Evolutionary conservation across 2,888 invertebrate genomes (phyloP).

Genomic region (Drosophila longiperda): DNA sequence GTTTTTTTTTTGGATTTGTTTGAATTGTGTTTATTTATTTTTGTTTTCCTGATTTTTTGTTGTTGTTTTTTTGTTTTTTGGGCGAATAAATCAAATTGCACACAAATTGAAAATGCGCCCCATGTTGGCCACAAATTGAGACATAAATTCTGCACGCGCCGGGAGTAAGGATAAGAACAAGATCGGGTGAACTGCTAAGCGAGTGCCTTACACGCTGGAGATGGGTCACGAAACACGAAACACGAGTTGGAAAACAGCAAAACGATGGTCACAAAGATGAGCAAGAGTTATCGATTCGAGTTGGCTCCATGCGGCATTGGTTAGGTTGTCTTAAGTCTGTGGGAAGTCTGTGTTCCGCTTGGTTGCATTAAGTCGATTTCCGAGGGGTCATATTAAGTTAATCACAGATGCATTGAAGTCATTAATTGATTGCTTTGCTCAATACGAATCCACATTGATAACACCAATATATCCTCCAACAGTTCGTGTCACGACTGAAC

Average conservation of each 20-base stretch:
- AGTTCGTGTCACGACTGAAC: not conserved
- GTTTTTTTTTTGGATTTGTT: constrained; percentile 16
- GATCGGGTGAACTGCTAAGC: constrained; percentile 29
- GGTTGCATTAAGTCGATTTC: not conserved
- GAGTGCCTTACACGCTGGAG: not conserved
- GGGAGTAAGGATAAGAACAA: constrained; percentile 28
- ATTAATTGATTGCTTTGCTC: not conserved
- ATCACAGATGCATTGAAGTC: not conserved
- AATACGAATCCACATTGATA: not conserved
- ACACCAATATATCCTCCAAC: not conserved
- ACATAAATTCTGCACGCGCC: constrained; percentile 83
- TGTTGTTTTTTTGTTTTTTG: constrained; percentile 47
- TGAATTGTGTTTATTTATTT: constrained; percentile 14
- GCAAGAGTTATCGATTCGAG: not conserved
- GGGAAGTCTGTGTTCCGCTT: not conserved
- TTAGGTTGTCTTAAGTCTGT: not conserved
- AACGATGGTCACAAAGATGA: not conserved
- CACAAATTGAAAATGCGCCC: constrained; percentile 82
- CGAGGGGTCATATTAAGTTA: not conserved
- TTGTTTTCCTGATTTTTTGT: constrained; percentile 32
- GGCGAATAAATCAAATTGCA: constrained; percentile 81
- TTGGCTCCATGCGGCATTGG: not conserved
- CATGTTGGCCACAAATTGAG: constrained; percentile 83
- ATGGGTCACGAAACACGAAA: not conserved
- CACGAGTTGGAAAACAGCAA: constrained; percentile 1